Base-by-base conservation (phyloP, 2,888 invertebrate species). In the Oligia fasciuncula region DNA sequence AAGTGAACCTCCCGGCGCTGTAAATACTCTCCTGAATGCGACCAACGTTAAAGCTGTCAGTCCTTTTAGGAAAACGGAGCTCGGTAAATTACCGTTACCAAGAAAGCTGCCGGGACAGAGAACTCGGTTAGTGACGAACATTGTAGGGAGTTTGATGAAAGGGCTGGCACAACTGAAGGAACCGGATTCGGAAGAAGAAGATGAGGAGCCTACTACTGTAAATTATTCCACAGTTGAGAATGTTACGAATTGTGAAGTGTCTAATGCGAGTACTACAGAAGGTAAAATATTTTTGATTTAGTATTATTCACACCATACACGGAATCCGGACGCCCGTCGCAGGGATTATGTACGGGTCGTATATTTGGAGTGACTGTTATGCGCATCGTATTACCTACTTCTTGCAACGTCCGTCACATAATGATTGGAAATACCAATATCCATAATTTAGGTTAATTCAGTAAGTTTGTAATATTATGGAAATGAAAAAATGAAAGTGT, bases 281-380 rank as follows among this genome's bases (percentile, higher is more conserved):
- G 54, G 54, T 35, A 46, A 19, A 51, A 6, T 51, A 19, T 51
- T 54, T 54, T 60, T 60, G 4, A n/a, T 60, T 29, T 29, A 1
- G 35, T 63, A 19, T n/a, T 72, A n/a, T 62, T 19, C 17, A 43
- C 4, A 23, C 40, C 5, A 40, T 8, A n/a, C 35, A 14, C 62
- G 54, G n/a, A 77, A 54, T 46, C 23, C 9, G 29, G 35, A 35
- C 35, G 5, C n/a, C 46, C n/a, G 46, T 77, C 65, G 6, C 35
- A 14, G 35, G 5, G 8, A 54, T 76, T 76, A 35, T 6, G 8
- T 29, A 63, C 35, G 46, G n/a, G n/a, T 77, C 17, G 57, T 40
- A 35, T 60, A 66, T n/a, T 77, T 67, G 19, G n/a, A 67, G 49
- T 40, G 49, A 29, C 57, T 78, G 23, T 8, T 57, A 60, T 60